phyloP scores from a whole-genome alignment of 2,113 vertebrate genomes.

The Halcyon malimbica region DNA sequence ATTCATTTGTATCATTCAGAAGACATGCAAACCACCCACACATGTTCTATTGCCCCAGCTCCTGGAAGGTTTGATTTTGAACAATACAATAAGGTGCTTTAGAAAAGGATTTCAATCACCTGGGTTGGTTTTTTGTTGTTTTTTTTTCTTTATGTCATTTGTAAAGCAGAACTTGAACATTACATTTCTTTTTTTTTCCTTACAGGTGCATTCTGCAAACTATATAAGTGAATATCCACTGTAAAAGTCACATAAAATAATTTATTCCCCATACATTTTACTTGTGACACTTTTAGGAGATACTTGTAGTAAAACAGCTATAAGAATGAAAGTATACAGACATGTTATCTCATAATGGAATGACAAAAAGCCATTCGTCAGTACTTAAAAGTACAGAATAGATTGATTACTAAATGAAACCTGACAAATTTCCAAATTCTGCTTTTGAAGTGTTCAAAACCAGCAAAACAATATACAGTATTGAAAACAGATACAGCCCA shows the following conservation, averaged over 20 bases:
- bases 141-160: background rate
- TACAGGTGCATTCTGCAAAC: background rate
- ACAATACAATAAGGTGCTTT: background rate
- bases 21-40: background rate
- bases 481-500: background rate
- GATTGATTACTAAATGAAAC: conserved; percentile 14
- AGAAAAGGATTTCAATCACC: background rate
- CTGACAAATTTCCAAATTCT: background rate
- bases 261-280: background rate
- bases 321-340: background rate
- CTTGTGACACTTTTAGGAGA: background rate
- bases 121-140: rapidly evolving
- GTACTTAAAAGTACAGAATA: background rate
- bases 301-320: background rate
- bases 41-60: background rate
- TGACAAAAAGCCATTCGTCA: conserved; percentile 28
- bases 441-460: background rate
- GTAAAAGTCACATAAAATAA: conserved; percentile 1
- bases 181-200: background rate
- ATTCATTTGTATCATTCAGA: background rate
- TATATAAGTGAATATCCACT: background rate
- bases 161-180: background rate
- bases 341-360: conserved; percentile 13
- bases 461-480: background rate
- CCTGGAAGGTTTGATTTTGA: background rate